Conservation (phyloP, 2,113 vertebrate genomes). For the Gopherus evgoodei region DNA sequence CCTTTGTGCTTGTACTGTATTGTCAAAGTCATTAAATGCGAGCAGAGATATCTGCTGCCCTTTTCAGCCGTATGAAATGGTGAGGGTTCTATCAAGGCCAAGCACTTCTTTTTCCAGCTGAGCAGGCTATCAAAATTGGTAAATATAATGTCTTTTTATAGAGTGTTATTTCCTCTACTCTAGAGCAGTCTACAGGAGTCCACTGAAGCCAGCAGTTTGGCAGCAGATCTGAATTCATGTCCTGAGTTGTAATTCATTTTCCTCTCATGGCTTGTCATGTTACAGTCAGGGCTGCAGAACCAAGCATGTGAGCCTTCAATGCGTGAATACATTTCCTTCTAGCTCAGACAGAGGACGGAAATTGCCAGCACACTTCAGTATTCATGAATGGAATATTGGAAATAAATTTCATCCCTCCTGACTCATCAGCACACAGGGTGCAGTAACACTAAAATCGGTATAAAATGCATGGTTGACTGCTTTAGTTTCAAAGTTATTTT, state of each 20-base stretch:
- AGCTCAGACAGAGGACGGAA: not conserved
- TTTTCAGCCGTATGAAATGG: not conserved
- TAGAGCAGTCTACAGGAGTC: not conserved
- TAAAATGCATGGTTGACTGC: not conserved
- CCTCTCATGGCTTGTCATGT: not conserved
- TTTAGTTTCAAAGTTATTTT: not conserved
- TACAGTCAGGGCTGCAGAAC: not conserved
- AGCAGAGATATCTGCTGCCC: not conserved
- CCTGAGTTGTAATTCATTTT: not conserved
- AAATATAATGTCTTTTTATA: not conserved
- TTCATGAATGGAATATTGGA: not conserved
- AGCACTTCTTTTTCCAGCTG: not conserved
- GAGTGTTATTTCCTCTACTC: not conserved
- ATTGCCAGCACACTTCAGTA: not conserved
- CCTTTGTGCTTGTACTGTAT: not conserved
- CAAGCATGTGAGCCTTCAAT: not conserved
- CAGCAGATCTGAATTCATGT: not conserved
- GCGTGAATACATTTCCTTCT: not conserved
- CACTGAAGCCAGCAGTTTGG: not conserved
- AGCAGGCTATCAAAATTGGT: too few species aligned
- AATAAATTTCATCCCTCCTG: not conserved
- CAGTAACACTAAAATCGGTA: not conserved
- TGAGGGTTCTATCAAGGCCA: not conserved
- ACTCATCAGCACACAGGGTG: not conserved
- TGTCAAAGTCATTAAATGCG: not conserved